phyloP scores from a whole-genome alignment of 1,140 invertebrate genomes.

The Calephelis virginiensis region DNA sequence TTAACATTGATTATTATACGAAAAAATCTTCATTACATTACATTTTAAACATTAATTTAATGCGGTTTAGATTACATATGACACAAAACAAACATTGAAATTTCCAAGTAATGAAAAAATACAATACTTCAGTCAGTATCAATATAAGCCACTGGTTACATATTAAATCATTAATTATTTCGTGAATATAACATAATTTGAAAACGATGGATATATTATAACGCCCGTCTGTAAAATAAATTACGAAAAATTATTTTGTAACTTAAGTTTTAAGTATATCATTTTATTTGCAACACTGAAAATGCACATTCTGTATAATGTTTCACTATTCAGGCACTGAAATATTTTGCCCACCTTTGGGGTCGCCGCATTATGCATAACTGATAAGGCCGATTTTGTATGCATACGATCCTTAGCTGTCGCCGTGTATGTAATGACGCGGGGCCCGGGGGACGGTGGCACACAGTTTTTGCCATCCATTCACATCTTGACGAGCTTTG shows the following conservation, averaged over 20 bases:
- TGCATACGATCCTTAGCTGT: constrained; percentile 74
- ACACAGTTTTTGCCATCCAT: constrained; percentile 52
- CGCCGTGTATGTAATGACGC: constrained; percentile 52
- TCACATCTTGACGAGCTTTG: constrained; percentile 30
- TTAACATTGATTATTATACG: too few species aligned
- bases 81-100: too few species aligned
- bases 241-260: background rate
- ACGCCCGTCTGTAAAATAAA: background rate
- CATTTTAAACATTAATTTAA: too few species aligned
- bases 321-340: constrained; percentile 42
- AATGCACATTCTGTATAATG: constrained; percentile 29
- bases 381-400: constrained; percentile 73
- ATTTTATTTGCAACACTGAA: background rate
- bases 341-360: constrained; percentile 75
- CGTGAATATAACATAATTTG: too few species aligned
- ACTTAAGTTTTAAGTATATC: background rate
- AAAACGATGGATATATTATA: too few species aligned
- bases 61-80: too few species aligned
- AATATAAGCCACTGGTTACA: too few species aligned
- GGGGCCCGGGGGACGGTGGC: constrained; percentile 50
- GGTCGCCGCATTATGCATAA: constrained; percentile 74
- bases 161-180: too few species aligned
- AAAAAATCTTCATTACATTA: too few species aligned
- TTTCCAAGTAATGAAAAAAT: too few species aligned
- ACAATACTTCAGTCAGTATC: too few species aligned